A percentile compares a stretch with the other conserved stretches of the same genome.
Conservation (phyloP, 2,797 vertebrate genomes). For the Babyrousa celebensis region DNA sequence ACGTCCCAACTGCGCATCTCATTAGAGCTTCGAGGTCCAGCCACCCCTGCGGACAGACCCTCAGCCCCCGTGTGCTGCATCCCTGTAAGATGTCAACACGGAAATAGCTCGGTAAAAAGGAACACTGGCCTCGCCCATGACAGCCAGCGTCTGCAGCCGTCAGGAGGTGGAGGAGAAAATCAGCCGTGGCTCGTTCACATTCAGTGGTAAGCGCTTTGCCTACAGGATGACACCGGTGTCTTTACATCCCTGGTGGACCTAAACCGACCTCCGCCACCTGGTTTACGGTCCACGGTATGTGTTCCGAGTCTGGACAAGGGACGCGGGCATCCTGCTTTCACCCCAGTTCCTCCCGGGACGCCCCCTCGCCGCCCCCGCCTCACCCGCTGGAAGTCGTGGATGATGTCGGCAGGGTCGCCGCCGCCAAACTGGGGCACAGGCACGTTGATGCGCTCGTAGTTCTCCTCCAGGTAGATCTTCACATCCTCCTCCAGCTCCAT, state of each 20-base stretch:
- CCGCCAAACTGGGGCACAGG: slow-evolving; percentile 96
- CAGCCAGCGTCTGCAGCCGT: background rate
- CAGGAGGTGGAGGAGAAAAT: background rate
- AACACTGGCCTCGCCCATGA: accelerated
- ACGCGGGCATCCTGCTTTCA: background rate
- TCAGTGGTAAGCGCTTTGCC: accelerated
- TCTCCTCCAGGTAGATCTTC: slow-evolving; percentile 96
- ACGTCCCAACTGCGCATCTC: background rate
- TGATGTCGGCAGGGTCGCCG: slow-evolving; percentile 96
- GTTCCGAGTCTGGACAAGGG: background rate
- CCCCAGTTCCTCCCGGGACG: background rate
- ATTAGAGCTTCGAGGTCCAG: background rate
- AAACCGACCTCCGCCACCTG: accelerated
- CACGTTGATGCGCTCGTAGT: slow-evolving; percentile 97
- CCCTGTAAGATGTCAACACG: background rate
- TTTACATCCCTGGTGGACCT: background rate
- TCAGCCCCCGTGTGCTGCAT: accelerated
- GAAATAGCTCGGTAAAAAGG: background rate
- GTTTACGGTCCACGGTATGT: accelerated
- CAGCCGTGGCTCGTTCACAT: accelerated
- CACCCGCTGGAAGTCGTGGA: slow-evolving; percentile 98
- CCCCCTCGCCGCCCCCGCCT: slow-evolving; percentile 33
- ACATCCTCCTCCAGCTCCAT: slow-evolving; percentile 97
- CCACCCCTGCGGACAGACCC: background rate
- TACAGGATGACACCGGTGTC: accelerated